A percentile compares a stretch with the other conserved stretches of the same genome.
These are phyloP conservation scores for Akabosia matsudoensis DNA, from an alignment of 1,140 invertebrate genomes.

Conservation along the genomic window DNA sequence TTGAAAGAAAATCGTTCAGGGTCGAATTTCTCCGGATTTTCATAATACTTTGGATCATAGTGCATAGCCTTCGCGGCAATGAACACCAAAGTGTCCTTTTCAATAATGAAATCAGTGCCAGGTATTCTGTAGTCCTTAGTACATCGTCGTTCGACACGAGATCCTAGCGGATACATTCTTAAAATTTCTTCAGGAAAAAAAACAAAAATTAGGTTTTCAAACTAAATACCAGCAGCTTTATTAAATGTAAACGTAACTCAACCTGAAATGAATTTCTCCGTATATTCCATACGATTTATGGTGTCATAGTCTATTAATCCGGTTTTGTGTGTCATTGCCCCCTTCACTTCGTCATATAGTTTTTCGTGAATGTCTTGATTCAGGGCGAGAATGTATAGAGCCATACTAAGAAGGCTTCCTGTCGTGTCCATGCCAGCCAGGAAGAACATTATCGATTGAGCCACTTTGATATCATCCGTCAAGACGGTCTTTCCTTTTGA, in stretches of 20 bases:
- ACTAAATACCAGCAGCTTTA: too few relatives aligned
- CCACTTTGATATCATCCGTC: background rate
- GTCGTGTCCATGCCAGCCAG: slow-evolving; percentile 57
- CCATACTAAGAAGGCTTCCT: slow-evolving; percentile 57
- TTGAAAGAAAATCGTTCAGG: slow-evolving; percentile 62
- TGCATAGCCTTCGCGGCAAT: slow-evolving; percentile 2
- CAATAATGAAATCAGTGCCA: slow-evolving; percentile 4
- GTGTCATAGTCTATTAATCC: too few relatives aligned
- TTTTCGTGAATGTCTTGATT: slow-evolving; percentile 55
- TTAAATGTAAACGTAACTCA: too few relatives aligned
- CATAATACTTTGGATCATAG: slow-evolving; percentile 53
- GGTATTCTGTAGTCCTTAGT: slow-evolving; percentile 7
- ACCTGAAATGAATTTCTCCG: slow-evolving; percentile 23
- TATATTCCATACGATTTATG: too few relatives aligned
- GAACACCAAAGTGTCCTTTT: background rate
- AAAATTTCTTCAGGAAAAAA: slow-evolving; percentile 24
- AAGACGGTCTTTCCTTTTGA: slow-evolving; percentile 3
- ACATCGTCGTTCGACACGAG: background rate
- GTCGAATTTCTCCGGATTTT: slow-evolving; percentile 59
- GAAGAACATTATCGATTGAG: slow-evolving; percentile 16
- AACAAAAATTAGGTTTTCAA: too few relatives aligned
- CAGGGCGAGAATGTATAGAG: slow-evolving; percentile 55
- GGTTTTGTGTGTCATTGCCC: too few relatives aligned
- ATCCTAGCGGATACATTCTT: slow-evolving; percentile 15
- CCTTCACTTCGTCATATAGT: slow-evolving; percentile 13